Percentiles rank a stretch among this genome's conserved stretches.
These are phyloP conservation scores for Rhizomys pruinosus DNA, from an alignment of 2,113 vertebrate genomes.

Conservation along the genomic window DNA sequence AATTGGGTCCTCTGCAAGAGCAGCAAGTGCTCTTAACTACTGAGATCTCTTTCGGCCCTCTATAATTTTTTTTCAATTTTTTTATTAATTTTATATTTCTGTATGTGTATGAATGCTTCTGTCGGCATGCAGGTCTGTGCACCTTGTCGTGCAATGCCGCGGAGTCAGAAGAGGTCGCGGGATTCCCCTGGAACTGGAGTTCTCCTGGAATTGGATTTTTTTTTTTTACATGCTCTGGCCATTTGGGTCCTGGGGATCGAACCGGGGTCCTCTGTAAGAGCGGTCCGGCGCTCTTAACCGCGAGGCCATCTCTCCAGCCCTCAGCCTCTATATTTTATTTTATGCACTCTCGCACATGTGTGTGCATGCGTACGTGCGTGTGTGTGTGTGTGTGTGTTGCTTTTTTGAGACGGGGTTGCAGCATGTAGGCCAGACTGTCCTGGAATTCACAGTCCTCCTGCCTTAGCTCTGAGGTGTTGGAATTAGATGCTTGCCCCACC, in stretches of 20 bases:
- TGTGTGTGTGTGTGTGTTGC: not conserved
- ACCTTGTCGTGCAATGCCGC: no score
- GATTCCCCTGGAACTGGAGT: no score
- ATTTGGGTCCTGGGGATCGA: not conserved
- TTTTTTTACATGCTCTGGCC: no score
- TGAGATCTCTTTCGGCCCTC: no score
- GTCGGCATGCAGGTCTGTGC: no score
- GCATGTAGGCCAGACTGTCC: not conserved
- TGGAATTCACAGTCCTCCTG: not conserved
- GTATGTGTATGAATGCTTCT: no score
- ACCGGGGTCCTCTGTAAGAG: not conserved
- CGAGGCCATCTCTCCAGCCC: not conserved
- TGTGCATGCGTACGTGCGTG: not conserved
- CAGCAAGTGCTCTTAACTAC: no score
- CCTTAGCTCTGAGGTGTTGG: not conserved
- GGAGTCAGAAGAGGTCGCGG: no score
- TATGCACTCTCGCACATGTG: not conserved
- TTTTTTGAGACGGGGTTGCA: not conserved
- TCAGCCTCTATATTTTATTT: slow-evolving; percentile 2
- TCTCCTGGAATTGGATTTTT: no score
- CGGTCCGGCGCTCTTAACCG: not conserved
- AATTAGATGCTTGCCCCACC: not conserved
- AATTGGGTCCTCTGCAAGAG: no score
- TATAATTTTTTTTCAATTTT: no score
- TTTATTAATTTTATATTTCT: no score